A percentile compares a stretch with the other conserved stretches of the same genome.
Conservation (phyloP, 2,797 vertebrate genomes). For the Melanotaenia pygmaea region DNA sequence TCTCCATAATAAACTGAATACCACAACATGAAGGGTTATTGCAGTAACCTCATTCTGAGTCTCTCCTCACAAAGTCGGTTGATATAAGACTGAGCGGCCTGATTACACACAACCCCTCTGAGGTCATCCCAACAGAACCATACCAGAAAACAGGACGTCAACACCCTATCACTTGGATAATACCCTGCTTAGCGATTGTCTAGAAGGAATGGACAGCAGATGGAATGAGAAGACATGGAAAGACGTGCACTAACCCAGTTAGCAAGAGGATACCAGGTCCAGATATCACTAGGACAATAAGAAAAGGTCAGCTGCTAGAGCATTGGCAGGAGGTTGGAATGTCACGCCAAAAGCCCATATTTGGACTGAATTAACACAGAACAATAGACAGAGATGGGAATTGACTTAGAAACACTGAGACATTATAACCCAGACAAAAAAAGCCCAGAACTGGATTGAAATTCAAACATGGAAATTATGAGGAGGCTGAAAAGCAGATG, state of each 20-base stretch:
- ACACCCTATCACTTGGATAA: slow-evolving; percentile 43
- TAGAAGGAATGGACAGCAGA: slow-evolving; percentile 44
- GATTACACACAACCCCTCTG: slow-evolving; percentile 26
- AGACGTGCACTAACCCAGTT: background rate
- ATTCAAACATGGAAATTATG: slow-evolving; percentile 57
- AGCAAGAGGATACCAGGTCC: background rate
- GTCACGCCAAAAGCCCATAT: slow-evolving; percentile 23
- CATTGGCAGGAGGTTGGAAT: background rate
- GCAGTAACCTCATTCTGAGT: slow-evolving; percentile 10
- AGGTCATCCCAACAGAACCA: slow-evolving; percentile 28
- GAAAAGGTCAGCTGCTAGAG: slow-evolving; percentile 10
- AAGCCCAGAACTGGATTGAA: slow-evolving; percentile 36
- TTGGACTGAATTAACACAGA: slow-evolving; percentile 25
- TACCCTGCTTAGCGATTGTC: slow-evolving; percentile 25
- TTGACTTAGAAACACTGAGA: slow-evolving; percentile 35
- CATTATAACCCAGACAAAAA: slow-evolving; percentile 37
- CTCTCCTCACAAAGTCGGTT: slow-evolving; percentile 17
- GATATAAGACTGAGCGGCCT: background rate
- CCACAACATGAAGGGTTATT: slow-evolving; percentile 26
- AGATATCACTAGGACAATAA: slow-evolving; percentile 7
- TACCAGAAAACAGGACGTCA: slow-evolving; percentile 43
- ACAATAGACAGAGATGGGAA: slow-evolving; percentile 39
- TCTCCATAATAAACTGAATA: slow-evolving; percentile 29
- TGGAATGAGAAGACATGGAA: slow-evolving; percentile 19
- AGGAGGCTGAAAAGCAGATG: slow-evolving; percentile 54